These are phyloP conservation scores for Sarotherodon lohbergeri DNA, from an alignment of 2,113 vertebrate species.

Conservation along the genomic window DNA sequence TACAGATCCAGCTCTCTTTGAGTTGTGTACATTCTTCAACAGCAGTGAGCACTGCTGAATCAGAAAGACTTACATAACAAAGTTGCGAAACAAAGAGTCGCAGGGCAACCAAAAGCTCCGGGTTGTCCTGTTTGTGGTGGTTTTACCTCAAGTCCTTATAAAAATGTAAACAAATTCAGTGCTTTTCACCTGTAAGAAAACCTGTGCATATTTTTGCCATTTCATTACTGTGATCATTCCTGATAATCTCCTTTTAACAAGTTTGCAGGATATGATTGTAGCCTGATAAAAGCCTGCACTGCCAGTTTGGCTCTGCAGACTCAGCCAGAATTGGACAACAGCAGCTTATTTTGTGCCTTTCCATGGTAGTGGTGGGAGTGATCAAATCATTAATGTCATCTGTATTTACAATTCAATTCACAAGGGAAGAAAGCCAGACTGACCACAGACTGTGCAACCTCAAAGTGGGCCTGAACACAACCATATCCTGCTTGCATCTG, in stretches of 20 bases:
- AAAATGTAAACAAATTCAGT: background rate
- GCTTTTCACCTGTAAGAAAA: background rate
- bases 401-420: slow-evolving; percentile 3
- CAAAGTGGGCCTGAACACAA: background rate
- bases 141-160: background rate
- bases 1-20: slow-evolving; percentile 49
- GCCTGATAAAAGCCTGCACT: background rate
- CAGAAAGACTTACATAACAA: slow-evolving; percentile 52
- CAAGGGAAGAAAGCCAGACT: slow-evolving; percentile 8
- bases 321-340: slow-evolving; percentile 1
- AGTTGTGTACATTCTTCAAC: slow-evolving; percentile 64
- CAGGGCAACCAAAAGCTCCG: slow-evolving; percentile 26
- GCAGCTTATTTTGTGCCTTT: background rate
- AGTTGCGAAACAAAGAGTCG: slow-evolving; percentile 24
- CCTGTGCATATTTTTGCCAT: background rate
- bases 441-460: slow-evolving; percentile 10
- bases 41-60: slow-evolving; percentile 52
- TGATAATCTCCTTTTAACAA: background rate
- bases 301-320: slow-evolving; percentile 2
- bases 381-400: slow-evolving; percentile 10
- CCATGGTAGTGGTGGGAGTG: slow-evolving; percentile 5
- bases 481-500: background rate
- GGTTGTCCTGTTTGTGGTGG: background rate
- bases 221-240: background rate
- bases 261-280: background rate